Evolutionary conservation across 2,888 invertebrate species (phyloP), one percentile per base, ranked within the genome.

Genomic region (Cheilosia pagana): DNA sequence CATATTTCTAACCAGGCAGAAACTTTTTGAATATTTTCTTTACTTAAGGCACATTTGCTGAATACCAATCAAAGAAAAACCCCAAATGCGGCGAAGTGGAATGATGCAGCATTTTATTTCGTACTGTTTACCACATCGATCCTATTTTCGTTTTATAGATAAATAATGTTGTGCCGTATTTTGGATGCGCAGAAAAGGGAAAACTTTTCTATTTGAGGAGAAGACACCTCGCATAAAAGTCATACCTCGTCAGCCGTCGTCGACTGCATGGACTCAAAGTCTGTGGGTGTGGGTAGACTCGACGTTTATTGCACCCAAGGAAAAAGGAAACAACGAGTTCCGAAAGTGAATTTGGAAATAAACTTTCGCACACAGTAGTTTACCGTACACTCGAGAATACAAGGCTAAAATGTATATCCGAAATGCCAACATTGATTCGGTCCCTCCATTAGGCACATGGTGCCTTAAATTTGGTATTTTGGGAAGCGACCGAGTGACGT

Each of bases 261-360:
- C 0, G 10, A 28, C 28, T 28, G 3, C 2, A 14, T 14, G n/a
- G 3, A 16, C 14, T 50, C 4, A 1, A 28, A 8, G 7, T 16
- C 16, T 28, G 19, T 12, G 19, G 25, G 23, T 0, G 10, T 14
- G 39, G 28, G 12, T 39, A 5, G 25, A 35, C 28, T 53, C 45
- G 39, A 77, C 14, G 14, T 45, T 71, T 53, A 77, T 67, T 71
- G 65, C 60, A 71, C 25, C 48, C 45, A 28, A 28, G 19, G 28
- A 41, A 41, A n/a, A 43, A 35, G 41, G 39, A 48, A 50, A 16
- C 12, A 23, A 35, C 23, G 63, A 72, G 43, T 83, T 78, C 25
- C 16, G n/a, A 55, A 68, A 83, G 72, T 83, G 62, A 62, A 78
- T 78, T 78, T 68, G 21, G 48, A 57, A 62, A 68, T 74, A 78